Evolutionary conservation across 2,888 invertebrate species (phyloP), one percentile per base, ranked within the genome.

Genomic region (Habroteleia sp.): DNA sequence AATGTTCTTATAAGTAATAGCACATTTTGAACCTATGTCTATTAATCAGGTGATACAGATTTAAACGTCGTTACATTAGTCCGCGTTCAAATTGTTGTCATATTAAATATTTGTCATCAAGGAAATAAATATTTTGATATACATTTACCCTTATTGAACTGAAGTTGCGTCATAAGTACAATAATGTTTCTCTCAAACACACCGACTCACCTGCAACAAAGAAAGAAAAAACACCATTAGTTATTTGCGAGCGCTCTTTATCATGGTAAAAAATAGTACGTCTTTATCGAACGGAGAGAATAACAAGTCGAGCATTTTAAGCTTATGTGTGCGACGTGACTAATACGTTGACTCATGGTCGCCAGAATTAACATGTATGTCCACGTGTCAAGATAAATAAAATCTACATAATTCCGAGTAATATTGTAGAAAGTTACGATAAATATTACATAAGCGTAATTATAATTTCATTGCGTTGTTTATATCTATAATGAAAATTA

Each of bases 351-450:
- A 76, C 76, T 76, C 72, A 76, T 56, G 62, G 58, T 39, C 76
- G 50, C 35, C 73, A 25, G 68, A 73, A 76, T 76, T 76, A 76
- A 72, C 73, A 73, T 69, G 69, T 63, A 65, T 29, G 73, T 76
- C 73, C 76, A 60, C 69, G 73, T 76, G 76, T 73, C 76, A 73
- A 60, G 73, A 76, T 76, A 76, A 76, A 73, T 63, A 69, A 76
- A 68, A 68, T 68, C 62, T 63, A 56, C 60, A 52, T 62, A 62
- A 68, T 68, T 63, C 52, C 39, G 27, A 68, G 68, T 48, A 63
- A 46, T 63, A 73, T 60, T 69, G 33, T 68, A 69, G 65, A 68
- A 76, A 69, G 60, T 62, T 56, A 58, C 56, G 66, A 68, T 68
- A 41, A 66, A 72, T 56, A 46, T 73, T 65, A 50, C 73, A 60